Base-by-base conservation (phyloP, 2,113 vertebrate genomes). In the Paradisaea rubra region DNA sequence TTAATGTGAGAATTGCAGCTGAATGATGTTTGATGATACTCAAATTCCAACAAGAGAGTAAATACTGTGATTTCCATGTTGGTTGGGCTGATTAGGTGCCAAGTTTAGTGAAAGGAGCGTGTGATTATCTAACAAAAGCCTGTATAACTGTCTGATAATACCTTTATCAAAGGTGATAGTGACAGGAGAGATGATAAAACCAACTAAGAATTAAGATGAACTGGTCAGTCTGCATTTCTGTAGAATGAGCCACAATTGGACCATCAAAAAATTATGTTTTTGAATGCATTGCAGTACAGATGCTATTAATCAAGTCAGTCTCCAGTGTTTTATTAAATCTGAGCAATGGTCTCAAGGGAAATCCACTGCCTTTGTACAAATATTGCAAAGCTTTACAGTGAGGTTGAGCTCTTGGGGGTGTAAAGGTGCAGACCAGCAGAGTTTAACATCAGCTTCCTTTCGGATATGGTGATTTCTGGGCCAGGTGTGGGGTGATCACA, bases 381-480 rank as follows among this genome's bases (percentile, higher is more conserved):
- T 52, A n/a, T 2, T 53, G 57, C 27, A 24, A 17, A 68, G 23
- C 61, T 72, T 84, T 53, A 4, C 33, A 31, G 68, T 50, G 23
- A 49, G 41, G 15, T 21, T 63, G 47, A 78, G 91, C 41, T 74
- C 16, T 45, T 42, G 28, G 9, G 16, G 2, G 11, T n/a, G 56
- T 49, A 31, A 33, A 81, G 61, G 39, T 35, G 5, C 22, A 60
- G 35, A 47, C 18, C 52, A 52, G 69, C 47, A 6, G 72, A 54
- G 56, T 63, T 77, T 15, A n/a, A 17, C 17, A 10, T 15, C 11
- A 27, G 25, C 54, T 53, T 19, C 45, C 44, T 61, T 71, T 68
- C 0, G 2, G 59, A 2, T 27, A 2, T 0, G 2, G 0, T 4
- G 13, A 30, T 68, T 86, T 47, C 42, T 66, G 76, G 39, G 47